These are phyloP conservation scores for Rhinopomastus cyanomelas DNA, from an alignment of 2,113 vertebrate genomes.

Conservation along the genomic window DNA sequence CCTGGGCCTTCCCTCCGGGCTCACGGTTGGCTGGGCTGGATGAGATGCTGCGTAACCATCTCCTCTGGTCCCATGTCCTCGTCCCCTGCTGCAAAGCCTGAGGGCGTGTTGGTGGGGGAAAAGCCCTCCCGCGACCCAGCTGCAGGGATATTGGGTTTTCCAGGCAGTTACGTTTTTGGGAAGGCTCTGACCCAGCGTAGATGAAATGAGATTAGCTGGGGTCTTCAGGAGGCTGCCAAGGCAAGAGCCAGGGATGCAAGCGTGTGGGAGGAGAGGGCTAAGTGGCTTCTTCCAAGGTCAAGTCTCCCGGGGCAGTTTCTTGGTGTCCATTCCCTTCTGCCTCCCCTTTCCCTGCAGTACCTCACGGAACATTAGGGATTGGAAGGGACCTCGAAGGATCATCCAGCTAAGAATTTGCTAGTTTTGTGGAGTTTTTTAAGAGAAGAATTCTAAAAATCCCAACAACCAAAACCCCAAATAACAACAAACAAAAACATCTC, in stretches of 20 bases:
- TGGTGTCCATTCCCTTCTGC: background rate
- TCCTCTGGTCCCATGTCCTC: background rate
- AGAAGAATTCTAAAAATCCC: background rate
- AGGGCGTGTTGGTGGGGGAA: conserved; percentile 49
- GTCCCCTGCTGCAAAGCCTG: conserved; percentile 6
- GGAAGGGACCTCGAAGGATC: no score
- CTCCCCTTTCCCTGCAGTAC: background rate
- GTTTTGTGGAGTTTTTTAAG: background rate
- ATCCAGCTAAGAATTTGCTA: background rate
- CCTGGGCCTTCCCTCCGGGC: background rate
- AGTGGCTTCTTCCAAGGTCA: background rate
- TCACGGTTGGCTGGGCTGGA: conserved; percentile 25
- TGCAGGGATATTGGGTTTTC: conserved; percentile 34
- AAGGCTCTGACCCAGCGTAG: conserved; percentile 10
- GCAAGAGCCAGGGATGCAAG: background rate
- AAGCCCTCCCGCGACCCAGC: conserved; percentile 57
- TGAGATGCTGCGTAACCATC: conserved; percentile 19
- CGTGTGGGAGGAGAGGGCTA: background rate
- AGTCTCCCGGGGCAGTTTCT: background rate
- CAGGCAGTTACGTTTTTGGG: conserved; percentile 7
- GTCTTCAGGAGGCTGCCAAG: conserved; percentile 10
- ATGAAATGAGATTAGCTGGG: background rate
- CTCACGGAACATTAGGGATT: no score
- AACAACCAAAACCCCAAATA: background rate
- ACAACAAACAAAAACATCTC: background rate